Evolutionary conservation across 1,140 invertebrate genomes (phyloP).

Genomic region (Diachasma alloeum): DNA sequence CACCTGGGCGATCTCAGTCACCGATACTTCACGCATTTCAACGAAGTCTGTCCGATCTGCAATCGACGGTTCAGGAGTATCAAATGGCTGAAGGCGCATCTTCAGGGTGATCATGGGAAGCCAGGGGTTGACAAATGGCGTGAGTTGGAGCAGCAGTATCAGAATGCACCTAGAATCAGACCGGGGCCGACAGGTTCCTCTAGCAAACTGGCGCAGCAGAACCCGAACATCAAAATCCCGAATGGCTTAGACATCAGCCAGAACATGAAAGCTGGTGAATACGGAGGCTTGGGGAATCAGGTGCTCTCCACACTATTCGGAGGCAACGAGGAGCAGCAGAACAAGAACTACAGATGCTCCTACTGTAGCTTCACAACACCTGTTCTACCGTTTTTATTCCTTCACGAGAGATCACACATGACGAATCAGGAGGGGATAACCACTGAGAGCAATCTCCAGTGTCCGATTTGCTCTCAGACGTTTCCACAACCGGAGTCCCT

Average conservation of each 20-base stretch:
- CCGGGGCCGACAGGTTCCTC: conserved; percentile 26
- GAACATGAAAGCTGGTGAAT: conserved; percentile 47
- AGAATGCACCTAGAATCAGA: conserved; percentile 47
- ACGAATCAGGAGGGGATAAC: conserved; percentile 50
- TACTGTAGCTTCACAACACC: conserved; percentile 90
- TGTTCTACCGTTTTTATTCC: conserved; percentile 87
- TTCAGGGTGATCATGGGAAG: conserved; percentile 86
- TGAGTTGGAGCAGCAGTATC: conserved; percentile 69
- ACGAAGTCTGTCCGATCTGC: conserved; percentile 87
- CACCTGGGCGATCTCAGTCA: conserved; percentile 69
- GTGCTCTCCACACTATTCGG: conserved; percentile 71
- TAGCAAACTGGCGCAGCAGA: conserved; percentile 50
- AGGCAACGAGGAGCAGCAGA: conserved; percentile 61
- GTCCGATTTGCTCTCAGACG: conserved; percentile 69
- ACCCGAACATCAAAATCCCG: conserved; percentile 70
- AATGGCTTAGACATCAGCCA: conserved; percentile 64
- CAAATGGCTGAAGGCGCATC: conserved; percentile 89
- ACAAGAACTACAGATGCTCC: conserved; percentile 86
- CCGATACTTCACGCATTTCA: conserved; percentile 75
- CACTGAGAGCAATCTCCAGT: conserved; percentile 59
- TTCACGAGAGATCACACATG: conserved; percentile 86
- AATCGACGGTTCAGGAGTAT: conserved; percentile 86
- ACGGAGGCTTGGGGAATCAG: conserved; percentile 61
- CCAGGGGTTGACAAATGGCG: conserved; percentile 76
- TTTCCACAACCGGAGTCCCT: conserved; percentile 68